Base-by-base conservation (phyloP, 2,113 vertebrate genomes). In the Hipposideros armiger region DNA sequence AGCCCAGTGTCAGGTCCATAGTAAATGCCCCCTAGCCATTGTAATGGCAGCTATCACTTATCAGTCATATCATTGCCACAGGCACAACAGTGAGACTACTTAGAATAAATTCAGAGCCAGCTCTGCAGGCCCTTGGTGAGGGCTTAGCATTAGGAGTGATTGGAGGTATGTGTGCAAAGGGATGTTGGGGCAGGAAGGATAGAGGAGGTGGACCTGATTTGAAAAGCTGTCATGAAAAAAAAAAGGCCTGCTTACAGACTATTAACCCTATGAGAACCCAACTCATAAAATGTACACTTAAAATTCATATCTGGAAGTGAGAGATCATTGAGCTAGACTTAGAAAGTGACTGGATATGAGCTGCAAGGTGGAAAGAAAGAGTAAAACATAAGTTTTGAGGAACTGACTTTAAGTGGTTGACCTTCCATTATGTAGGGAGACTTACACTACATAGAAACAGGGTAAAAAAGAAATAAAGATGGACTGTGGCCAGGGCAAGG, bases 71-170 rank as follows among this genome's bases (percentile, higher is more conserved):
- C 45, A 58, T 28, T 54, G 9, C 30, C 76, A 93, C 66, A 73
- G 69, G 36, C 87, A 67, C 6, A 67, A 78, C 66, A 50, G 47
- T 24, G 36, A 50, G 24, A 60, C 45, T 17, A 64, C 5, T 11
- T 4, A 67, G 22, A 26, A 73, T 0, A 7, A 40, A 5, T 28
- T 72, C 50, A 73, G 80, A 60, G 32, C 72, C 14, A 14, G 62
- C 47, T 74, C 5, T 30, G 6, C 1, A 32, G 47, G 22, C 0
- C 32, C 2, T 4, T 2, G 14, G 0, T 0, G 5, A 56, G 26
- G 11, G 22, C 3, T 70, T 26, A 11, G 36, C 11, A 0, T 32
- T 32, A 2, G 28, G 2, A 3, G n/a, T 14, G 16, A 24, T 9
- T 13, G 24, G 60, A 47, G 7, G 40, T 20, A 13, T 7, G 1